Conservation (phyloP, 2,888 invertebrate genomes). For the Cremastinae sp. region DNA sequence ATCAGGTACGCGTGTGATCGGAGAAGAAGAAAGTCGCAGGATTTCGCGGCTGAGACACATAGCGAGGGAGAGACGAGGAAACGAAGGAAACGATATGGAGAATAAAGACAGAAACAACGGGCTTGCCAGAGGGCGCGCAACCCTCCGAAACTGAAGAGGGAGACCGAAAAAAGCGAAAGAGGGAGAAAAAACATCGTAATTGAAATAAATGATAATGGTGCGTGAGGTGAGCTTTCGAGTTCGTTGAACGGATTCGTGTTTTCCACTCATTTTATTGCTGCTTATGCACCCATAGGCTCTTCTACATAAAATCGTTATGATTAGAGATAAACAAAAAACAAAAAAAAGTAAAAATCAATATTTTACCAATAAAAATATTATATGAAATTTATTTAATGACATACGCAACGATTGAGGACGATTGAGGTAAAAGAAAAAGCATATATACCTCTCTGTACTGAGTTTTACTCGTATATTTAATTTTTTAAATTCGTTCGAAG, state of each 20-base stretch:
- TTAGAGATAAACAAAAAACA: neutral
- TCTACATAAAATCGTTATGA: slow-evolving; percentile 11
- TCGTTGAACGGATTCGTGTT: slow-evolving; percentile 29
- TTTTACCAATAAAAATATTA: neutral
- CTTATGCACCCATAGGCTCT: neutral
- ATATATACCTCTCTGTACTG: too few relatives aligned
- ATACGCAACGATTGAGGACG: too few relatives aligned
- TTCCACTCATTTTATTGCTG: neutral
- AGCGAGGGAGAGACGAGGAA: slow-evolving; percentile 29
- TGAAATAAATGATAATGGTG: slow-evolving; percentile 62
- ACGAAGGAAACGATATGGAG: slow-evolving; percentile 38
- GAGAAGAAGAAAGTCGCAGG: slow-evolving; percentile 39
- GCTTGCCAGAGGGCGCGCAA: slow-evolving; percentile 35
- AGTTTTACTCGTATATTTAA: too few relatives aligned
- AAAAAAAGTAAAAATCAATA: neutral
- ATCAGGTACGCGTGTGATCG: slow-evolving; percentile 45
- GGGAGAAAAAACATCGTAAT: slow-evolving; percentile 54
- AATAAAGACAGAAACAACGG: slow-evolving; percentile 31
- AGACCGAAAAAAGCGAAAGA: neutral
- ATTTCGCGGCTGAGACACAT: slow-evolving; percentile 29
- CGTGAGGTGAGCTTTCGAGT: slow-evolving; percentile 32
- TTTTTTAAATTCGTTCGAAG: too few relatives aligned
- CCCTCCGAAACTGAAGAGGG: slow-evolving; percentile 36
- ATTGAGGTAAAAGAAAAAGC: too few relatives aligned
- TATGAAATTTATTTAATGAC: too few relatives aligned